Evolutionary conservation across 2,888 invertebrate species (phyloP).

Genomic region (Amiota mariae): DNA sequence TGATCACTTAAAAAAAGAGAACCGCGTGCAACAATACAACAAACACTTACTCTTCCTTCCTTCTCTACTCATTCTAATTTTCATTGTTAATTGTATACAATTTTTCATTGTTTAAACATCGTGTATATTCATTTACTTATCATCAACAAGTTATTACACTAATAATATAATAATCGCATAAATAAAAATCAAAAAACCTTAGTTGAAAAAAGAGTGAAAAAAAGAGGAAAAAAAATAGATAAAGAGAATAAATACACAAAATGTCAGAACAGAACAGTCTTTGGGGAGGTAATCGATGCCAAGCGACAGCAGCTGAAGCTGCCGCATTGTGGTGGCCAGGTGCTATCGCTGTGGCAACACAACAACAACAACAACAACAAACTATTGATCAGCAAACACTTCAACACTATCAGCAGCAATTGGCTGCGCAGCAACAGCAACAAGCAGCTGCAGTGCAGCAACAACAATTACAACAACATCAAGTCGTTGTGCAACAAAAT

Average conservation of each 20-base stretch:
- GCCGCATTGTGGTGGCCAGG: conserved; percentile 75
- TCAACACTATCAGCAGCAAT: conserved; percentile 76
- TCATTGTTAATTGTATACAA: too few relatives aligned
- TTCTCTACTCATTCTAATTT: too few relatives aligned
- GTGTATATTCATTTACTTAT: too few relatives aligned
- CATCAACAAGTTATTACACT: not conserved
- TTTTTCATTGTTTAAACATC: too few relatives aligned
- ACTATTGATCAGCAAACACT: conserved; percentile 74
- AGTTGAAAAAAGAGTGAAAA: conserved; percentile 1
- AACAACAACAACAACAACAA: conserved; percentile 75
- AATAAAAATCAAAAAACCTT: not conserved
- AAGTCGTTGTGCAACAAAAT: conserved; percentile 74
- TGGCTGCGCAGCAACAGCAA: conserved; percentile 75
- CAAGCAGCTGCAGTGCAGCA: conserved; percentile 73
- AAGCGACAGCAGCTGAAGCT: conserved; percentile 74
- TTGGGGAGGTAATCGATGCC: conserved; percentile 76
- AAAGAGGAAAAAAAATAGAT: not conserved
- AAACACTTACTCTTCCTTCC: too few relatives aligned
- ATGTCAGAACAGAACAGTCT: conserved; percentile 80
- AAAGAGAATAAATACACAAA: conserved; percentile 39
- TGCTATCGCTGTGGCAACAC: conserved; percentile 74
- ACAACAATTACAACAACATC: conserved; percentile 74
- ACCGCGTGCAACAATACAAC: too few relatives aligned
- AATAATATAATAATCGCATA: not conserved
- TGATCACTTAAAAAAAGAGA: too few relatives aligned